Evolutionary conservation across 2,113 vertebrate genomes (phyloP).

Genomic region (Coturnix japonica): DNA sequence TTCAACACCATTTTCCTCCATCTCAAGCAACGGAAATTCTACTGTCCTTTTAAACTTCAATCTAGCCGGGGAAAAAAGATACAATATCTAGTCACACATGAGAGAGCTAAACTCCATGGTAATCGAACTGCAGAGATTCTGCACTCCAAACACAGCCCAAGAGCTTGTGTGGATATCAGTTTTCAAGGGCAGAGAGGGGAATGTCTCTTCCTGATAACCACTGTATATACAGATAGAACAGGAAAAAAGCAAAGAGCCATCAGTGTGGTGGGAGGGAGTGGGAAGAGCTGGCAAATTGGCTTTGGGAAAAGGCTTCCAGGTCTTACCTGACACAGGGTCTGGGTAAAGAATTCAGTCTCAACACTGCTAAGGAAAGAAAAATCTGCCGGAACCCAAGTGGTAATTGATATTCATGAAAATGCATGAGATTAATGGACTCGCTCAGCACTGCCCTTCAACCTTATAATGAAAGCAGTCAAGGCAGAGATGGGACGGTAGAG

Average conservation of each 20-base stretch:
- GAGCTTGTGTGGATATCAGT: conserved; percentile 51
- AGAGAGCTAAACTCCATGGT: conserved; percentile 61
- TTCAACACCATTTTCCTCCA: background rate
- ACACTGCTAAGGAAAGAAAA: conserved; percentile 17
- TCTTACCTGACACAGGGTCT: background rate
- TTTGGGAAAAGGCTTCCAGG: background rate
- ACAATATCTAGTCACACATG: conserved; percentile 57
- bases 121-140: conserved; percentile 55
- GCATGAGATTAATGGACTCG: conserved; percentile 31
- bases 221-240: background rate
- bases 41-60: conserved; percentile 44
- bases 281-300: background rate
- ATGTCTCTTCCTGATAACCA: conserved; percentile 43
- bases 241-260: background rate
- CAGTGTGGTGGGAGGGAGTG: background rate
- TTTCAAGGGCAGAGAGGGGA: conserved; percentile 57
- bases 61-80: background rate
- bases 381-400: background rate
- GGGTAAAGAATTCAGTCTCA: background rate
- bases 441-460: conserved; percentile 32
- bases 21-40: conserved; percentile 1
- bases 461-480: conserved; percentile 2
- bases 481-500: background rate
- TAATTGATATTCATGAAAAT: conserved; percentile 61
- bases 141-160: conserved; percentile 33